Evolutionary conservation across 2,797 vertebrate genomes (phyloP).

Genomic region (Nothura maculosa): DNA sequence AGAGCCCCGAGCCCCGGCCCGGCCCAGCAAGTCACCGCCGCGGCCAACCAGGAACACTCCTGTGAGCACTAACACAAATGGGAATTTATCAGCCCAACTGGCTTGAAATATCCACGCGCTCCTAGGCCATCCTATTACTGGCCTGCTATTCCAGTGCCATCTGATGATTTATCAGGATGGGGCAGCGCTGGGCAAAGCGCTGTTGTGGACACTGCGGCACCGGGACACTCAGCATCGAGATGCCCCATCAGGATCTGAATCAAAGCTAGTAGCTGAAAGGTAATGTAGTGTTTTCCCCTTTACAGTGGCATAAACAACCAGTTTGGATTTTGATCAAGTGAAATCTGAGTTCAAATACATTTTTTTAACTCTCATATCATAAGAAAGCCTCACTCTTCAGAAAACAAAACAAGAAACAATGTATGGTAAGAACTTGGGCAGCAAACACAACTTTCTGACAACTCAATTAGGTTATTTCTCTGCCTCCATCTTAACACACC

Average conservation of each 20-base stretch:
- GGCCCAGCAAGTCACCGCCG: neutral
- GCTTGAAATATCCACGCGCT: neutral
- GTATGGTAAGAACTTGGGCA: neutral
- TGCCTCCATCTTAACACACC: neutral
- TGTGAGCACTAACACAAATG: conserved; percentile 23
- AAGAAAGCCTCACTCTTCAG: neutral
- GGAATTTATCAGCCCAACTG: conserved; percentile 33
- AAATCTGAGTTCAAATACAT: conserved; percentile 49
- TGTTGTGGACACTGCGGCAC: neutral
- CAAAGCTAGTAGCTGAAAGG: conserved; percentile 53
- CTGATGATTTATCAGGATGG: conserved; percentile 24
- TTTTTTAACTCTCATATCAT: conserved; percentile 41
- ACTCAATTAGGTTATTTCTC: conserved; percentile 12
- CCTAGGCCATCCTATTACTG: conserved; percentile 22
- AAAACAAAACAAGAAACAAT: conserved; percentile 53
- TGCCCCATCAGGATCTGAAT: conserved; percentile 53
- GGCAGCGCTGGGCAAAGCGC: conserved; percentile 22
- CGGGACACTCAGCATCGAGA: conserved; percentile 43
- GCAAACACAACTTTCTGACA: conserved; percentile 29
- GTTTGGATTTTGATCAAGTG: conserved; percentile 63
- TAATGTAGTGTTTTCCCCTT: conserved; percentile 11
- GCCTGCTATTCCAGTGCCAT: neutral
- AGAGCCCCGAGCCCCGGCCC: conserved; percentile 39
- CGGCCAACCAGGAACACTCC: neutral
- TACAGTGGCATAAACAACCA: neutral